Evolutionary conservation across 92 coral and sea anemone species (phyloP).

Genomic region (Montipora capitata): DNA sequence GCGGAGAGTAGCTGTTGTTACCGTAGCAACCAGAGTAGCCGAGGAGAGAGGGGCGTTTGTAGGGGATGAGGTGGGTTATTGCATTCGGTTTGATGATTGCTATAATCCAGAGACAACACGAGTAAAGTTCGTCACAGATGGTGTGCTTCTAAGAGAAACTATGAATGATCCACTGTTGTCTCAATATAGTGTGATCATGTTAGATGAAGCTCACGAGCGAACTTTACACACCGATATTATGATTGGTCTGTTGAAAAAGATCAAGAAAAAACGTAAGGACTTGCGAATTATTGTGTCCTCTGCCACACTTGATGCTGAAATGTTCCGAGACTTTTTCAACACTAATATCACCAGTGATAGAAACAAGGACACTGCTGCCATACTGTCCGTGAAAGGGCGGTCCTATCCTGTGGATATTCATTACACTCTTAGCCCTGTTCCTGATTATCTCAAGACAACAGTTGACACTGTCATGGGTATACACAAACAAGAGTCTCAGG

Average conservation of each 20-base stretch:
- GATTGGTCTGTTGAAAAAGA: slow-evolving; percentile 95
- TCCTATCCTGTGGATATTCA: slow-evolving; percentile 92
- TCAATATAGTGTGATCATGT: slow-evolving; percentile 94
- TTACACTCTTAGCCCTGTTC: slow-evolving; percentile 91
- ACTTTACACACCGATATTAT: slow-evolving; percentile 97
- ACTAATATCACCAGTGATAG: slow-evolving; percentile 84
- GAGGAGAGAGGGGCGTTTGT: slow-evolving; percentile 93
- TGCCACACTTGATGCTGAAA: slow-evolving; percentile 98
- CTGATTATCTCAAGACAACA: slow-evolving; percentile 93
- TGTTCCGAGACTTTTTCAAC: slow-evolving; percentile 95
- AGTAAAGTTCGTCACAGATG: slow-evolving; percentile 96
- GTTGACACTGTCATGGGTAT: slow-evolving; percentile 99
- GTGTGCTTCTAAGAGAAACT: slow-evolving; percentile 93
- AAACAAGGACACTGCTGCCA: slow-evolving; percentile 95
- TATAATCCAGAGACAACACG: slow-evolving; percentile 89
- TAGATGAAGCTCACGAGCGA: slow-evolving; percentile 98
- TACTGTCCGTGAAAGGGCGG: slow-evolving; percentile 96
- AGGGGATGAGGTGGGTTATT: slow-evolving; percentile 97
- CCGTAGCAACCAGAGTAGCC: slow-evolving; percentile 95
- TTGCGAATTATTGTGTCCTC: slow-evolving; percentile 91
- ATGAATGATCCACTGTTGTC: slow-evolving; percentile 97
- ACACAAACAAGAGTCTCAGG: slow-evolving; percentile 92
- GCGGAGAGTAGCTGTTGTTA: slow-evolving; percentile 96
- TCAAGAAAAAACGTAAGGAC: slow-evolving; percentile 90
- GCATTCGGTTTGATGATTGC: slow-evolving; percentile 97